phyloP scores from a whole-genome alignment of 1,140 invertebrate species.

The Lepidurus apus region DNA sequence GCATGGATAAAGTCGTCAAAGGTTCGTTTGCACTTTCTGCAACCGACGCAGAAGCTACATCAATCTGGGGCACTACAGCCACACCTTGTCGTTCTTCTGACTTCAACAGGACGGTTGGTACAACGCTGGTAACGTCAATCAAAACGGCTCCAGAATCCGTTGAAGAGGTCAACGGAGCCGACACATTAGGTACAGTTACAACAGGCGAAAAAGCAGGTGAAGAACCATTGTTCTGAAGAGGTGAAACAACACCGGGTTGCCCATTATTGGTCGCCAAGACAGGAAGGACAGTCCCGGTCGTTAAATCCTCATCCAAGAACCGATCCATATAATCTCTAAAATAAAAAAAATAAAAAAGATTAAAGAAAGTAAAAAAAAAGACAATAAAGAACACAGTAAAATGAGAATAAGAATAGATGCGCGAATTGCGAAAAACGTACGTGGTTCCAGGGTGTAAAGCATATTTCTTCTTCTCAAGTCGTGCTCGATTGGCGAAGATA shows the following conservation, averaged over 20 bases:
- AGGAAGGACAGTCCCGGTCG: slow-evolving; percentile 10
- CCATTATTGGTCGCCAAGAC: neutral
- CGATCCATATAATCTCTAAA: slow-evolving; percentile 71
- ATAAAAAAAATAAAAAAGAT: slow-evolving; percentile 48
- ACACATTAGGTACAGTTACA: slow-evolving; percentile 34
- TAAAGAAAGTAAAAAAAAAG: slow-evolving; percentile 24
- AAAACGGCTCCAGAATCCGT: slow-evolving; percentile 36
- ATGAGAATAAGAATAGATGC: slow-evolving; percentile 16
- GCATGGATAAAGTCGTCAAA: neutral
- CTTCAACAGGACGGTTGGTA: slow-evolving; percentile 25
- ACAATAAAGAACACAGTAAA: neutral
- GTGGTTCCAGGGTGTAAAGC: slow-evolving; percentile 71
- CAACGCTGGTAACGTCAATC: neutral
- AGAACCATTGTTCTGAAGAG: slow-evolving; percentile 39
- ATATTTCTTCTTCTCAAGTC: slow-evolving; percentile 82
- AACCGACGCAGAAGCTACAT: neutral
- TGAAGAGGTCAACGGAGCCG: slow-evolving; percentile 40
- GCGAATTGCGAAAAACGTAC: slow-evolving; percentile 40
- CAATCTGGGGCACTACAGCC: neutral
- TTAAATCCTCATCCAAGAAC: slow-evolving; percentile 74
- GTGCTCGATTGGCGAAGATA: slow-evolving; percentile 75
- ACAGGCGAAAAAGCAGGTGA: slow-evolving; percentile 36
- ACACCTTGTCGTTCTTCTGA: neutral
- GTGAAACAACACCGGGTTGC: slow-evolving; percentile 40
- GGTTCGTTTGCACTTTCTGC: neutral